Conservation (phyloP, 2,888 invertebrate genomes). For the Eupithecia dodoneata region DNA sequence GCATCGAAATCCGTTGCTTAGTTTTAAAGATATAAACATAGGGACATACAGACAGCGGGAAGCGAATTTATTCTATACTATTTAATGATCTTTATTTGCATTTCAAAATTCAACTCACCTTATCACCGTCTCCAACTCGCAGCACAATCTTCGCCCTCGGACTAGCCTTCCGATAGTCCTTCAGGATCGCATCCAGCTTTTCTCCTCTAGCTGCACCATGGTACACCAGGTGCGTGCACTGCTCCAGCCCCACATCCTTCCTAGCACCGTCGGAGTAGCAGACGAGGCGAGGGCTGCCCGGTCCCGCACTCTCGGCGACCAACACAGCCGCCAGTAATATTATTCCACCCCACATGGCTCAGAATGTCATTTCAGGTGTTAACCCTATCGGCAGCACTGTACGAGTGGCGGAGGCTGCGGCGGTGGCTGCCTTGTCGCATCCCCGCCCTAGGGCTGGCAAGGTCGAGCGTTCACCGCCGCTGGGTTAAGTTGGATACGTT, state of each 20-base stretch:
- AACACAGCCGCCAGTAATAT: conserved; percentile 62
- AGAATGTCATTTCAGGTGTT: conserved; percentile 55
- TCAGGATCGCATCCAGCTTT: conserved; percentile 71
- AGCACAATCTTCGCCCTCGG: conserved; percentile 82
- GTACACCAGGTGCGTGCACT: conserved; percentile 82
- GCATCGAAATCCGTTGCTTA: too few relatives aligned
- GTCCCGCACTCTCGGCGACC: conserved; percentile 69
- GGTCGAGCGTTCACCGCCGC: conserved; percentile 73
- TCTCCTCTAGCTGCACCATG: conserved; percentile 75
- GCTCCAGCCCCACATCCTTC: conserved; percentile 59
- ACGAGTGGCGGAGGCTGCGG: conserved; percentile 66
- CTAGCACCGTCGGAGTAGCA: conserved; percentile 71
- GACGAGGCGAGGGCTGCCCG: conserved; percentile 77
- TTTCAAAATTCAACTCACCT: conserved; percentile 72
- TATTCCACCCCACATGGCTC: conserved; percentile 70
- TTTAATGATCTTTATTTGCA: not conserved
- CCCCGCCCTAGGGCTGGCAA: conserved; percentile 74
- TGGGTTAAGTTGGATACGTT: conserved; percentile 44
- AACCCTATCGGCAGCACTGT: conserved; percentile 70
- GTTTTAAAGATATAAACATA: too few relatives aligned
- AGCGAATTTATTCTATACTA: too few relatives aligned
- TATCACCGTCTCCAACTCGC: conserved; percentile 82
- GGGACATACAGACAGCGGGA: too few relatives aligned
- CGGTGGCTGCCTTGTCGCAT: conserved; percentile 68
- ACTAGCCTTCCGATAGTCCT: conserved; percentile 78